Conservation (phyloP, 2,888 invertebrate species). For the Nebria salina region DNA sequence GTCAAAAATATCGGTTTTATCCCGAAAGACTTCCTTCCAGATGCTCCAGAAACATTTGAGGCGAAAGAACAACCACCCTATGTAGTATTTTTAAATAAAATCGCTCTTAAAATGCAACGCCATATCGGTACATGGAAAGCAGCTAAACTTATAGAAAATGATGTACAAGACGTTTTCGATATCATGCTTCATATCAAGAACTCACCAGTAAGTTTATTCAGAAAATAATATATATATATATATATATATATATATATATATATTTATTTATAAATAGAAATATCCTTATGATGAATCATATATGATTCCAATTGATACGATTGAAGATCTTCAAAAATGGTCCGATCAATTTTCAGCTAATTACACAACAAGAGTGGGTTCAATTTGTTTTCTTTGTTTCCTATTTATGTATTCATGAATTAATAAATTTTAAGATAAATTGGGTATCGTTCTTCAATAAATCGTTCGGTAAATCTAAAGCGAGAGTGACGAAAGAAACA, state of each 20-base stretch:
- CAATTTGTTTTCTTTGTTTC: no score
- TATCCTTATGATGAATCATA: background rate
- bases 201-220: background rate
- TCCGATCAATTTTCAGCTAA: conserved; percentile 49
- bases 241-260: background rate
- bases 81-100: conserved; percentile 48
- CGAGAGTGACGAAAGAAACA: conserved; percentile 53
- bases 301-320: conserved; percentile 27
- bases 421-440: conserved; percentile 54
- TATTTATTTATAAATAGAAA: conserved; percentile 16
- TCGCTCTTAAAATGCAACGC: conserved; percentile 48
- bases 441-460: conserved; percentile 59
- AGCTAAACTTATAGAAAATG: conserved; percentile 43
- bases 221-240: background rate
- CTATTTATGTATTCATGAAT: background rate
- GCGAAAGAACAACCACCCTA: conserved; percentile 40
- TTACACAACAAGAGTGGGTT: conserved; percentile 24
- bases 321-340: conserved; percentile 53
- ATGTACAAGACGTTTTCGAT: conserved; percentile 42
- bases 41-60: conserved; percentile 3
- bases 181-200: conserved; percentile 22
- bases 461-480: conserved; percentile 55
- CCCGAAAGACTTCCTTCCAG: conserved; percentile 49
- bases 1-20: conserved; percentile 52
- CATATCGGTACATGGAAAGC: conserved; percentile 45